Base-by-base conservation (phyloP, 2,113 vertebrate genomes). In the Aplodontia rufa region DNA sequence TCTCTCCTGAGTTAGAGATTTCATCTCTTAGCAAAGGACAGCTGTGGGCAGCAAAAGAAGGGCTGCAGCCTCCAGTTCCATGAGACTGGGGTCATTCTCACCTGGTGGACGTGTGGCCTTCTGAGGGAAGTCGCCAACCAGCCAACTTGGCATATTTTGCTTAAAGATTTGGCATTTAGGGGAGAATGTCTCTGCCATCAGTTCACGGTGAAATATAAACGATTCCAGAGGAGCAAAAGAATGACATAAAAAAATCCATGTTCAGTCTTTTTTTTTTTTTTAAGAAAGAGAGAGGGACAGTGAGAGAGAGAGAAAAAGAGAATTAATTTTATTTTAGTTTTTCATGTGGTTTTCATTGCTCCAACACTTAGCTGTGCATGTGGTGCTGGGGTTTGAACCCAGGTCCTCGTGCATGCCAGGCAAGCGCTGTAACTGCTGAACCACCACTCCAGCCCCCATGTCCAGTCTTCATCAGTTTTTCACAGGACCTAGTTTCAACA, bases 241-340 rank as follows among this genome's bases (percentile, higher is more conserved):
- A 37, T 74, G 45, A 55, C 42, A 28, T 42, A 53, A 17, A 20
- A 20, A 20, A 47, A 35, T 62, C 53, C 10, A 28, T 81, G 91
- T 40, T 17, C 84, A 58, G 37, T 81, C 68, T 94, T 97, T 92
- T 76, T 88, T n/a, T n/a, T n/a, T n/a, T n/a, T n/a, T n/a, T n/a
- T n/a, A n/a, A n/a, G n/a, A n/a, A n/a, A n/a, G n/a, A n/a, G n/a
- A n/a, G n/a, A n/a, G n/a, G n/a, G n/a, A n/a, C n/a, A n/a, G n/a
- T n/a, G n/a, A n/a, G n/a, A n/a, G n/a, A n/a, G n/a, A n/a, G n/a
- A n/a, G n/a, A n/a, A n/a, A n/a, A n/a, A n/a, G n/a, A n/a, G n/a
- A n/a, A n/a, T n/a, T n/a, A n/a, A n/a, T n/a, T n/a, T n/a, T n/a
- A n/a, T n/a, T n/a, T n/a, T n/a, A n/a, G n/a, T n/a, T n/a, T n/a